These are phyloP conservation scores for Chaetophractus vellerosus DNA, from an alignment of 2,797 vertebrate species.

Conservation along the genomic window DNA sequence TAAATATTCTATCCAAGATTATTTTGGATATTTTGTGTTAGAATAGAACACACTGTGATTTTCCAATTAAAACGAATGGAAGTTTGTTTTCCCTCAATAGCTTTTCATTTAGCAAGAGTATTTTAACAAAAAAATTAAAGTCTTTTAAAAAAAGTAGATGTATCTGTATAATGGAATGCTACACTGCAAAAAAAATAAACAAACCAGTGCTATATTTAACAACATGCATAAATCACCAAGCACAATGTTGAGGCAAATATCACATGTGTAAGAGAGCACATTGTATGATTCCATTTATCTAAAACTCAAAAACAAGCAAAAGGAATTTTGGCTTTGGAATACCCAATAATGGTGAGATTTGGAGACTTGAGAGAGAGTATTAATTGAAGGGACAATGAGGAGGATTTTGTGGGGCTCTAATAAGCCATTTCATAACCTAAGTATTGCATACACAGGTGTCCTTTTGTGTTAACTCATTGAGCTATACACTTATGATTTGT, in stretches of 20 bases:
- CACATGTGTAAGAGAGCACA: neutral
- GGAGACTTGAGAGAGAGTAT: neutral
- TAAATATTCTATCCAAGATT: neutral
- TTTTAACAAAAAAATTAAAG: neutral
- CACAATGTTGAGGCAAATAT: neutral
- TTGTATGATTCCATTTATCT: neutral
- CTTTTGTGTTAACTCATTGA: neutral
- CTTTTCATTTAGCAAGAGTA: neutral
- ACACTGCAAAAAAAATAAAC: neutral
- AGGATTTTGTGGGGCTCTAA: neutral
- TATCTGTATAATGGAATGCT: neutral
- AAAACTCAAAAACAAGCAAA: neutral
- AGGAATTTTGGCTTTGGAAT: neutral
- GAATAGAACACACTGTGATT: neutral
- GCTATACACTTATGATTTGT: neutral
- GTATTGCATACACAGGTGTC: neutral
- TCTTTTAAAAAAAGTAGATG: neutral
- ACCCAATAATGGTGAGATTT: neutral
- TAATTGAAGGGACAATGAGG: neutral
- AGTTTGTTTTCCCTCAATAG: neutral
- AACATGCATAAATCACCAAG: neutral
- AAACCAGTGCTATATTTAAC: neutral
- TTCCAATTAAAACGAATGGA: neutral
- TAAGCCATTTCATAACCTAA: neutral
- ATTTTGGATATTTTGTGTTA: neutral